phyloP scores from a whole-genome alignment of 2,113 vertebrate species.

The Smithornis capensis region DNA sequence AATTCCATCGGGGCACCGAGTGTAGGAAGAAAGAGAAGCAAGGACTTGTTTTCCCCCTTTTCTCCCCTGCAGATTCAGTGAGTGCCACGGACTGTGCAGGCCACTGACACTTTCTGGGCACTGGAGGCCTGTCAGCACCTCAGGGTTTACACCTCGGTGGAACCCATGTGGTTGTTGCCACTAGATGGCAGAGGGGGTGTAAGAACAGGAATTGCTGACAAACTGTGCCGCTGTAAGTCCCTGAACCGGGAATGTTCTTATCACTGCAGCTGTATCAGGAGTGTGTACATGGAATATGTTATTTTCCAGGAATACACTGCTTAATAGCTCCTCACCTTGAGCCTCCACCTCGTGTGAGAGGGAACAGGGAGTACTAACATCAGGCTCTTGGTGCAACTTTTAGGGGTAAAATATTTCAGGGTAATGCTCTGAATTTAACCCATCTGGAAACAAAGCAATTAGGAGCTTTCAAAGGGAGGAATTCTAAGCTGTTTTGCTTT shows the following conservation, averaged over 20 bases:
- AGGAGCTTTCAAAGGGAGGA: not conserved
- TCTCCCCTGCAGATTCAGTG: not conserved
- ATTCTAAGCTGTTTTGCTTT: not conserved
- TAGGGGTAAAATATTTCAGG: not conserved
- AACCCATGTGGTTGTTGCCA: not conserved
- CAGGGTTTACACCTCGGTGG: rapidly evolving
- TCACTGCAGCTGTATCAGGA: not conserved
- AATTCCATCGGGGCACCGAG: not conserved
- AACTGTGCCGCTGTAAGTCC: rapidly evolving
- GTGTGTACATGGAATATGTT: rapidly evolving
- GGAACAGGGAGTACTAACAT: rapidly evolving
- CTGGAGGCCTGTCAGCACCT: not conserved
- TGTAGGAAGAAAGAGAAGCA: not conserved
- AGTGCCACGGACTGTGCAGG: not conserved
- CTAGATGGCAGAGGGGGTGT: conserved; percentile 66
- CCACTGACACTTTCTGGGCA: no score
- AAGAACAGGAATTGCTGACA: not conserved
- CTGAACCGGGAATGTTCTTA: not conserved
- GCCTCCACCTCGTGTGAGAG: not conserved
- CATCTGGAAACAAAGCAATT: not conserved
- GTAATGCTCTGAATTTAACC: not conserved
- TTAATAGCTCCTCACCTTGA: not conserved
- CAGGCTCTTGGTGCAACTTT: not conserved
- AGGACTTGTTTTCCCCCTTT: not conserved
- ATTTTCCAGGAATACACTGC: rapidly evolving